Conservation (phyloP, 2,888 invertebrate species). For the Atherix ibis region DNA sequence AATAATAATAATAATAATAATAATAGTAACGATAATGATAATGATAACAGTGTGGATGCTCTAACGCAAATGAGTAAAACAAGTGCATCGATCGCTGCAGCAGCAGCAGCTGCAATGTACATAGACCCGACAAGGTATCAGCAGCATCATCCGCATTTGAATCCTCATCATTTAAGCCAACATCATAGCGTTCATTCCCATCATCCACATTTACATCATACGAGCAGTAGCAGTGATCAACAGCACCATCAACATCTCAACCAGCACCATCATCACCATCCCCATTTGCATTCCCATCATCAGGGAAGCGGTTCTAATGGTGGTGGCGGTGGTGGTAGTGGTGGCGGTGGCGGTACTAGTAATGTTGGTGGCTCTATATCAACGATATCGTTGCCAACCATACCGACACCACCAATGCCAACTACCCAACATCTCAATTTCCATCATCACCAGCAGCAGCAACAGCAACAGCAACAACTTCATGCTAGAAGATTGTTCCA, state of each 20-base stretch:
- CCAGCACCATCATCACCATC: conserved; percentile 14
- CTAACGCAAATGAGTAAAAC: conserved; percentile 22
- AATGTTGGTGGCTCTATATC: conserved; percentile 15
- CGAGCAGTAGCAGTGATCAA: conserved; percentile 27
- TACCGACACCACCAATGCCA: conserved; percentile 22
- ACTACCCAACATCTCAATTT: conserved; percentile 27
- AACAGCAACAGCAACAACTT: conserved; percentile 33
- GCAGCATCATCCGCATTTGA: conserved; percentile 24
- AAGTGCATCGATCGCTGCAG: conserved; percentile 30
- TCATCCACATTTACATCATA: conserved; percentile 30
- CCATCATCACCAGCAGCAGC: conserved; percentile 30
- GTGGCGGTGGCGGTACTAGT: too few relatives aligned
- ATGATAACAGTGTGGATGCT: conserved; percentile 15
- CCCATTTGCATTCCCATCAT: too few relatives aligned
- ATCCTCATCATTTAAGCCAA: conserved; percentile 5
- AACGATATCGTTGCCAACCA: conserved; percentile 20
- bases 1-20: conserved; percentile 21
- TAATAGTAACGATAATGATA: conserved; percentile 16
- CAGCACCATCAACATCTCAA: conserved; percentile 11
- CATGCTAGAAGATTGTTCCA: conserved; percentile 31
- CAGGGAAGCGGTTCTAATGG: too few relatives aligned
- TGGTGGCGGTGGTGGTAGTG: too few relatives aligned
- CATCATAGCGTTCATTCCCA: conserved; percentile 20
- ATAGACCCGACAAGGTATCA: conserved; percentile 33
- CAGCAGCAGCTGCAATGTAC: conserved; percentile 33